Conservation (phyloP, 2,113 vertebrate genomes). For the Athene cunicularia region DNA sequence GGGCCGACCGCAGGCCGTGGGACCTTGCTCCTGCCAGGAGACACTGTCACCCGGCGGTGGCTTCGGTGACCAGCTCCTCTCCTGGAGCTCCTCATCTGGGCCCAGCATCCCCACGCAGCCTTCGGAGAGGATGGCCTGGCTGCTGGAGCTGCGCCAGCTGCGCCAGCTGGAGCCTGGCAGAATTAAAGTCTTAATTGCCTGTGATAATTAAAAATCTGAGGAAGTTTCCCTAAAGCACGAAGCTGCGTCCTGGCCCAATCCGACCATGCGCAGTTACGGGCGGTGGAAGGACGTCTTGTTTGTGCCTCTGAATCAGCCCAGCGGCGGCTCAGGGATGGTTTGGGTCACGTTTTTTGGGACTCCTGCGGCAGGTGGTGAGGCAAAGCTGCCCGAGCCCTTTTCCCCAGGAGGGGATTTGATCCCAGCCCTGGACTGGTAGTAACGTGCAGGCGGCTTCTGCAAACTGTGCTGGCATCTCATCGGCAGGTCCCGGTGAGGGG, state of each 20-base stretch:
- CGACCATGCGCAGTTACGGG: rapidly evolving
- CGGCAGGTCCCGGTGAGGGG: neutral
- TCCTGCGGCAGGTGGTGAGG: neutral
- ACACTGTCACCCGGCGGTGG: rapidly evolving
- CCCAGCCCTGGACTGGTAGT: neutral
- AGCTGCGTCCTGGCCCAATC: neutral
- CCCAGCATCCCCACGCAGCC: neutral
- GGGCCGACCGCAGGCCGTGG: rapidly evolving
- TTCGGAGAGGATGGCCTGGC: neutral
- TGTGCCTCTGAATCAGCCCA: neutral
- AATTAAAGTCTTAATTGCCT: slow-evolving; percentile 60
- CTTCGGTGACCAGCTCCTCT: neutral
- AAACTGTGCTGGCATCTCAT: rapidly evolving
- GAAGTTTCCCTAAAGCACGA: slow-evolving; percentile 15
- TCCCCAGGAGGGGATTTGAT: neutral
- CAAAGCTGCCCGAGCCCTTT: neutral
- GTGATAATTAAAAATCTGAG: slow-evolving; percentile 52
- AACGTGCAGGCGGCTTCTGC: rapidly evolving
- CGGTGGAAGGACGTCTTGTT: neutral
- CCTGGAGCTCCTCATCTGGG: neutral
- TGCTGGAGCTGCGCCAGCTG: neutral
- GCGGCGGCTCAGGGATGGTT: rapidly evolving
- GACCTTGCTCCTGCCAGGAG: neutral
- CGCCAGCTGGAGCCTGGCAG: slow-evolving; percentile 42
- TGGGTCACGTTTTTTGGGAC: rapidly evolving